Conservation (phyloP, 2,888 invertebrate genomes). For the Xanthia icteritia region DNA sequence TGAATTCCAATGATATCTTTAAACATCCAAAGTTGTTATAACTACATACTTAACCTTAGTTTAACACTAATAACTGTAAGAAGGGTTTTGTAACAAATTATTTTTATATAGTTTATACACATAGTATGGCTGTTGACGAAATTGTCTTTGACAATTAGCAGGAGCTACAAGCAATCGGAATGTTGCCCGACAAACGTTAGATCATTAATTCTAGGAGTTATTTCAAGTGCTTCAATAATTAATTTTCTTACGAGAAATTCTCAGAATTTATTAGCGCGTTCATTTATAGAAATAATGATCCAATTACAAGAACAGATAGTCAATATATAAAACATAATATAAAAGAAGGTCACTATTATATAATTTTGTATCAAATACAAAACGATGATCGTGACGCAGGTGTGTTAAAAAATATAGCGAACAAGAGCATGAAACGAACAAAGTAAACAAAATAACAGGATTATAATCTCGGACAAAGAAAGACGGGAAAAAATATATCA, state of each 20-base stretch:
- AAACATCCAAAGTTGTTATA: slow-evolving; percentile 63
- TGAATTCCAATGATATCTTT: slow-evolving; percentile 59
- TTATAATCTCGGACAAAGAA: slow-evolving; percentile 43
- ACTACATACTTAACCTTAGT: slow-evolving; percentile 60
- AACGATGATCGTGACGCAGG: slow-evolving; percentile 5
- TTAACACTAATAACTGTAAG: slow-evolving; percentile 56
- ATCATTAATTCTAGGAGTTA: slow-evolving; percentile 26
- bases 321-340: neutral
- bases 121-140: slow-evolving; percentile 16
- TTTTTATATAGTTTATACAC: slow-evolving; percentile 28
- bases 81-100: slow-evolving; percentile 40
- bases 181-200: slow-evolving; percentile 7
- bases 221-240: slow-evolving; percentile 1
- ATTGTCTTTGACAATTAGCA: slow-evolving; percentile 28
- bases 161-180: slow-evolving; percentile 7
- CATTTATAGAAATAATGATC: slow-evolving; percentile 26
- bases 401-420: slow-evolving; percentile 9
- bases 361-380: neutral
- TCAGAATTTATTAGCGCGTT: neutral
- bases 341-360: slow-evolving; percentile 8
- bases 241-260: slow-evolving; percentile 1
- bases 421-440: neutral
- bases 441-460: slow-evolving; percentile 29
- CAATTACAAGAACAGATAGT: slow-evolving; percentile 18
- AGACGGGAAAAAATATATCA: slow-evolving; percentile 56